Base-by-base conservation (phyloP, 2,888 invertebrate genomes). In the Dolomedes plantarius region DNA sequence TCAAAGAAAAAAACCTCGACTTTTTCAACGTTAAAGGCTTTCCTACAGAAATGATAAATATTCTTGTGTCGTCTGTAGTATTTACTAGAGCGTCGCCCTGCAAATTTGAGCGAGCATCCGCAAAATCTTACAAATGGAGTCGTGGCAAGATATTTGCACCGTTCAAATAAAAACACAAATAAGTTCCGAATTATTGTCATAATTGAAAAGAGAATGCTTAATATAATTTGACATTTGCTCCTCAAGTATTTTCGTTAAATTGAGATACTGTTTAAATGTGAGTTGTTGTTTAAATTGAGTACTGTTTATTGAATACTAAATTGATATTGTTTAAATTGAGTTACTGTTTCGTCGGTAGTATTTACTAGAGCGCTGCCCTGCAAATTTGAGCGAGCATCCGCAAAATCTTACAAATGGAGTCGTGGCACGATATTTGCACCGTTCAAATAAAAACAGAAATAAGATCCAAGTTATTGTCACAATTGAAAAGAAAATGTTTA, bases 1-100 rank as follows among this genome's bases (percentile, higher is more conserved):
- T 77, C 83, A 83, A 77, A 77, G 32, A 36, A 11, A 62, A 72
- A 82, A 76, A 50, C 39, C n/a, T 13, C 23, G 71, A 82, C 68
- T 82, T 82, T 81, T 69, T 73, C 67, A 36, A 13, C 39, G 46
- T 65, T 39, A 76, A 71, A 79, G 68, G 41, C 65, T 65, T 69
- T 64, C 65, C 50, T 50, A 9, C 64, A 82, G 82, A 62, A 82
- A 82, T 76, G 82, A 82, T 82, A 82, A 76, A 82, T 82, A 82
- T 76, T 82, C 82, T 39, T 32, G 31, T 75, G 69, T 76, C 82
- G 71, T 71, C 41, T 82, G 50, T 71, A 82, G 82, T 71, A 76
- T 82, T 82, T 76, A 74, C 81, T 62, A 71, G 71, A 46, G 75
- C 76, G 71, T 76, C 71, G 9, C 71, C n/a, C 82, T 68, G 32